Conservation (phyloP, 1,140 invertebrate species). For the Temnothorax nylanderi region DNA sequence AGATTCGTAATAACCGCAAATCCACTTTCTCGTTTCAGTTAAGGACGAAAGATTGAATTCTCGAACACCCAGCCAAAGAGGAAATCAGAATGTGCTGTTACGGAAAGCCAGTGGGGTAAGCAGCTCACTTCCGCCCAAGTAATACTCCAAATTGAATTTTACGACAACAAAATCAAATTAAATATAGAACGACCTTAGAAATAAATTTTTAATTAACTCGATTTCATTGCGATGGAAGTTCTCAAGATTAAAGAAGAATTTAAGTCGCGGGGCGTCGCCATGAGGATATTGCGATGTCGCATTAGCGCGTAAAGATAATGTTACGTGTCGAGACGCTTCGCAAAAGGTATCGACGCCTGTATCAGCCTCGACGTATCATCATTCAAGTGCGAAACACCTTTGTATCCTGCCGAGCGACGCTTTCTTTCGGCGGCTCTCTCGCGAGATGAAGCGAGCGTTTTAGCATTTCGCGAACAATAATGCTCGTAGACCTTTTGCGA, state of each 20-base stretch:
- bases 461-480: slow-evolving; percentile 52
- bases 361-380: background rate
- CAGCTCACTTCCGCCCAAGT: slow-evolving; percentile 47
- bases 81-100: slow-evolving; percentile 81
- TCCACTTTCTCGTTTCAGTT: slow-evolving; percentile 76
- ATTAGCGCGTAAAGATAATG: background rate
- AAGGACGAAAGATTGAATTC: slow-evolving; percentile 84
- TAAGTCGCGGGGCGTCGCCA: background rate
- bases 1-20: background rate
- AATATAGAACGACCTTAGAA: background rate
- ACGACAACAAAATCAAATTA: slow-evolving; percentile 1
- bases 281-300: background rate
- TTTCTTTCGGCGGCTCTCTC: background rate
- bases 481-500: background rate
- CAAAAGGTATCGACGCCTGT: background rate
- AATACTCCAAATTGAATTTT: slow-evolving; percentile 50
- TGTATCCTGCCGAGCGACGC: background rate
- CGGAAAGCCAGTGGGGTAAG: slow-evolving; percentile 85
- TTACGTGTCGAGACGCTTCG: background rate
- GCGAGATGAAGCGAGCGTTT: slow-evolving; percentile 18
- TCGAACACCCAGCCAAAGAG: slow-evolving; percentile 81
- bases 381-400: slow-evolving; percentile 27
- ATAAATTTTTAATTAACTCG: background rate
- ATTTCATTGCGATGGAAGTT: background rate
- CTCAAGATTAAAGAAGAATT: background rate